Percentiles rank a stretch among this genome's conserved stretches.
These are phyloP conservation scores for Hypomesus transpacificus DNA, from an alignment of 2,113 vertebrate genomes.

Conservation along the genomic window DNA sequence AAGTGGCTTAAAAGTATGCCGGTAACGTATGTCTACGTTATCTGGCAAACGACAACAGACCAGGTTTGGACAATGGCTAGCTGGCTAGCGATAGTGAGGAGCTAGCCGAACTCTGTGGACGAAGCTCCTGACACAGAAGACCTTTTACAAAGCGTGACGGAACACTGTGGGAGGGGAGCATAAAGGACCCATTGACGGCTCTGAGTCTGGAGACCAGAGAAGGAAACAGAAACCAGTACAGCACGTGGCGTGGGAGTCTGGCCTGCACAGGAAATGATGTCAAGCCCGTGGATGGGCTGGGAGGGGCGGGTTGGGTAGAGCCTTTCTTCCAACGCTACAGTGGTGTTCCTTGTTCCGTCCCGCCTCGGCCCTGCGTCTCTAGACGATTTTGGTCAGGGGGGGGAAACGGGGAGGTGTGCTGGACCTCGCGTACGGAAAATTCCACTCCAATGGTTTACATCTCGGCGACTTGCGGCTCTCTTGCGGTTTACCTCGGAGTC, in stretches of 20 bases:
- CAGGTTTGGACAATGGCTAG: not conserved
- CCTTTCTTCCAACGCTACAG: not conserved
- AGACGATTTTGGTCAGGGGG: no score
- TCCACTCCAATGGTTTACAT: constrained; percentile 1
- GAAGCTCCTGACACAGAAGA: not conserved
- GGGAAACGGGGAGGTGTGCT: not conserved
- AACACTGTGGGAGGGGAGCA: constrained; percentile 1
- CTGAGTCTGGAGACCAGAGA: not conserved
- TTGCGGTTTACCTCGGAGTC: not conserved
- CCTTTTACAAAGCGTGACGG: not conserved
- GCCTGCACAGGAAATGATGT: constrained; percentile 19
- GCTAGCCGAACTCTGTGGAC: not conserved
- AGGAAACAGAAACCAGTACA: constrained; percentile 7
- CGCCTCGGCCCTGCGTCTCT: no score
- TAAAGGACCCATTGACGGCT: constrained; percentile 9
- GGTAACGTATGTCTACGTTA: not conserved
- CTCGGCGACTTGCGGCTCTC: not conserved
- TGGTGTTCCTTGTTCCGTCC: constrained; percentile 4
- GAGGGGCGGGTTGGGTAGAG: not conserved
- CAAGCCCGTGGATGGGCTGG: not conserved
- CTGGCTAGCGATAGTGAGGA: not conserved
- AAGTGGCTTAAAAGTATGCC: no score
- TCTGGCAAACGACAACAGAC: not conserved
- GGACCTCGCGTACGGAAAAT: not conserved
- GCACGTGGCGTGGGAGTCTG: constrained; percentile 4